Evolutionary conservation across 1,140 invertebrate genomes (phyloP), one percentile per base, ranked within the genome.

Genomic region (Amyelois transitella): DNA sequence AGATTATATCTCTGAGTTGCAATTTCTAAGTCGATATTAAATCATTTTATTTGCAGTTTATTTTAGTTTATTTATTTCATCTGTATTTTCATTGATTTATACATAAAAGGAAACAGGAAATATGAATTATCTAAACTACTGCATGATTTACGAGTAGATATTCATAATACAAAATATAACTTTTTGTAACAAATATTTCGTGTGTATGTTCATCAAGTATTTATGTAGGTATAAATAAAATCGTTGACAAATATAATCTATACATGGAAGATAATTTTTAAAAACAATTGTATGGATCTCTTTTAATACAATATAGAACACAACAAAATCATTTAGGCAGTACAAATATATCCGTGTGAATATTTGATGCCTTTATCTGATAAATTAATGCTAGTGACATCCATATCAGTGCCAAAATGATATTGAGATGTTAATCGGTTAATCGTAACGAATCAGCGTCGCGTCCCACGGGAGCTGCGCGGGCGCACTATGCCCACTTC

Each of bases 401-500:
- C 32, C 32, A 14, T 38, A 38, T 1, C 4, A 32, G 25, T 73
- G 70, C 55, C 64, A 70, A 73, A 60, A 60, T 58, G 22, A 38
- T 45, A 54, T 43, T 55, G 51, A 56, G 51, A 75, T 73, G 58
- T 45, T 69, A 72, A 77, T 72, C 64, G 60, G 64, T 71, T 74
- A 58, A 53, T 58, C 69, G 55, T 47, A 53, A 55, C 62, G 52
- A 66, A 70, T 64, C 64, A 75, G 66, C 63, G 44, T 49, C 43
- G 49, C 18, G 58, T 68, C 64, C 58, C 69, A 73, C 77, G 68
- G 79, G 79, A 74, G 82, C 79, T 61, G 70, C 64, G 69, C 65
- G 58, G 48, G 66, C 53, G 65, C 75, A 78, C 71, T 74, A 72
- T 59, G 17, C 45, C 72, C 60, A 53, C n/a, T 76, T 83, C 78